These are phyloP conservation scores for Rhipidura dahli DNA, from an alignment of 2,113 vertebrate species.

Conservation along the genomic window DNA sequence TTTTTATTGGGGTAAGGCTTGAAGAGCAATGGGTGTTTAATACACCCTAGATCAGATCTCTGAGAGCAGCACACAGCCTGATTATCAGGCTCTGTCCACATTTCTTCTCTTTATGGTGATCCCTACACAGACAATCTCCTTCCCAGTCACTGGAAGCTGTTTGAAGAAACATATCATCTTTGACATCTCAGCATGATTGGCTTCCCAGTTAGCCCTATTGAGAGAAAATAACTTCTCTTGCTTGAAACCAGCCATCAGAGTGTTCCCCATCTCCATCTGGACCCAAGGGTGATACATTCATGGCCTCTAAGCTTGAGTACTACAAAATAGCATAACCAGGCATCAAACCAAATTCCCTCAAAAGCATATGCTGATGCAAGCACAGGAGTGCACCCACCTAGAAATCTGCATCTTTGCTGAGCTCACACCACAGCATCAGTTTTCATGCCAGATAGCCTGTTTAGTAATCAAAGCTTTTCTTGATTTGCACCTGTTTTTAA, in stretches of 20 bases:
- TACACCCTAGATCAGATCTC: accelerated
- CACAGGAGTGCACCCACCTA: background rate
- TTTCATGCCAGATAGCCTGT: background rate
- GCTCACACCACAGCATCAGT: background rate
- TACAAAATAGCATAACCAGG: background rate
- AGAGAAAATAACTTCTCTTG: background rate
- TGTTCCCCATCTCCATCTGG: background rate
- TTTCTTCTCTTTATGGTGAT: background rate
- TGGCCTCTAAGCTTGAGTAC: background rate
- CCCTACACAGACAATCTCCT: background rate
- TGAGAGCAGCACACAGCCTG: background rate
- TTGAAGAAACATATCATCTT: background rate
- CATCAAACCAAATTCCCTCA: background rate
- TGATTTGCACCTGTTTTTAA: background rate
- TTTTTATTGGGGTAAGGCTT: background rate
- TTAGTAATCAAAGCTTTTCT: background rate
- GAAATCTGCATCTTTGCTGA: accelerated
- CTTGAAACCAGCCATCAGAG: background rate
- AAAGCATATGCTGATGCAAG: background rate
- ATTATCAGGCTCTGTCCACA: background rate
- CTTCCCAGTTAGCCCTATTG: background rate
- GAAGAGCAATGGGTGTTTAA: background rate
- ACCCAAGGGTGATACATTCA: background rate
- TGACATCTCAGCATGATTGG: background rate
- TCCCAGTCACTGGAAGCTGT: background rate